These are phyloP conservation scores for Cassiopea xamachana DNA, from an alignment of 30 jellyfish, hydroid and myxozoan species.

Conservation along the genomic window DNA sequence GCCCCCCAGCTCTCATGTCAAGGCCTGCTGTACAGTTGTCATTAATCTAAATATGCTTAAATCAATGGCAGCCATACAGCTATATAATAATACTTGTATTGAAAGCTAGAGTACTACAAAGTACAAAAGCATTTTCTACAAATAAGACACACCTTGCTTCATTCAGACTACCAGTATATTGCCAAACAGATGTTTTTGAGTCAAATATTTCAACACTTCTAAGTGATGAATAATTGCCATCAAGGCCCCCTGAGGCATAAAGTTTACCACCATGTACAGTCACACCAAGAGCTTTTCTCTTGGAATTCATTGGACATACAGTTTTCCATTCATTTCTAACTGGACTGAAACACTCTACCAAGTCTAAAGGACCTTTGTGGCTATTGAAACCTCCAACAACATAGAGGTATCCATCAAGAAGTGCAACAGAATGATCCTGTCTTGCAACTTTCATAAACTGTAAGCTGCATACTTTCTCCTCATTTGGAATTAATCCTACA, in stretches of 20 bases:
- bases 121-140: no score
- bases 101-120: no score
- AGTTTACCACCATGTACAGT: conserved; percentile 73
- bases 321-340: conserved; percentile 79
- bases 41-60: no score
- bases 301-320: conserved; percentile 69
- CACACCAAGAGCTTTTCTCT: conserved; percentile 86
- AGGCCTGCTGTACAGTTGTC: no score
- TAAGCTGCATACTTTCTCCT: conserved; percentile 34
- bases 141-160: conserved; percentile 69
- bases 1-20: no score
- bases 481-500: conserved; percentile 69
- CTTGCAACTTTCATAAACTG: conserved; percentile 82
- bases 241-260: conserved; percentile 95
- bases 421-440: conserved; percentile 91
- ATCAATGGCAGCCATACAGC: no score
- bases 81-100: no score
- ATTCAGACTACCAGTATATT: conserved; percentile 44
- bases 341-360: conserved; percentile 81
- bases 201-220: conserved; percentile 76
- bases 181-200: conserved; percentile 60
- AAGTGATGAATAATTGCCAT: conserved; percentile 79
- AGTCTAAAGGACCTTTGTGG: conserved; percentile 82
- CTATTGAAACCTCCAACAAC: conserved; percentile 97
- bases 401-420: conserved; percentile 54